Evolutionary conservation across 2,888 invertebrate genomes (phyloP), one percentile per base, ranked within the genome.

Genomic region (Cyclophora punctaria): DNA sequence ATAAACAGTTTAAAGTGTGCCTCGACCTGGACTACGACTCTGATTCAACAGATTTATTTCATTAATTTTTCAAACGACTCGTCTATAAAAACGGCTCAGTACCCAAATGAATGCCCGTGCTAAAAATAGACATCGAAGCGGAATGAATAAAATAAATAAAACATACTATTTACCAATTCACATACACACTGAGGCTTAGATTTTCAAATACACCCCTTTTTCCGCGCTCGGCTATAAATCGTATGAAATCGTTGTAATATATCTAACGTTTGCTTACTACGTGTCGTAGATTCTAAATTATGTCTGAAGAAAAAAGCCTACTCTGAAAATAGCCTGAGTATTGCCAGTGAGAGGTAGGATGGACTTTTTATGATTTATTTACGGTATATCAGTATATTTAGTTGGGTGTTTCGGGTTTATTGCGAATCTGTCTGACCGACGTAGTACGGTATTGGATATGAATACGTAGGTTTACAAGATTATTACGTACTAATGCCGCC

Each of bases 251-350:
- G 70, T 52, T 57, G 67, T 62, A 65, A 70, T 70, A 70, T 71
- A 70, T 70, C 64, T 58, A 55, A 63, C 63, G 71, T 67, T 68
- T 70, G 70, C 70, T 68, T 65, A 66, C 67, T 67, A 69, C 71
- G 68, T 69, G 70, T 67, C 71, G 64, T 70, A 65, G 66, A 68
- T 69, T 70, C 68, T 64, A 71, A 71, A 70, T 71, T 71, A 69
- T 66, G 69, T 67, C 67, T 64, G 64, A 63, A 66, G 63, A 63
- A 67, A 66, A 68, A 62, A 59, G 59, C 61, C 60, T 62, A 57
- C 60, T 49, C 43, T 49, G 35, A 47, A 48, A 5, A 53, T 53
- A 49, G 50, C 48, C 41, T 53, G 42, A 50, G 49, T 49, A 49
- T 51, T 51, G 44, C 48, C 44, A 47, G 34, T 37, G 50, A 50